A percentile compares a stretch with the other conserved stretches of the same genome.
Conservation (phyloP, 2,888 invertebrate genomes). For the Cecidostiba fungosa region DNA sequence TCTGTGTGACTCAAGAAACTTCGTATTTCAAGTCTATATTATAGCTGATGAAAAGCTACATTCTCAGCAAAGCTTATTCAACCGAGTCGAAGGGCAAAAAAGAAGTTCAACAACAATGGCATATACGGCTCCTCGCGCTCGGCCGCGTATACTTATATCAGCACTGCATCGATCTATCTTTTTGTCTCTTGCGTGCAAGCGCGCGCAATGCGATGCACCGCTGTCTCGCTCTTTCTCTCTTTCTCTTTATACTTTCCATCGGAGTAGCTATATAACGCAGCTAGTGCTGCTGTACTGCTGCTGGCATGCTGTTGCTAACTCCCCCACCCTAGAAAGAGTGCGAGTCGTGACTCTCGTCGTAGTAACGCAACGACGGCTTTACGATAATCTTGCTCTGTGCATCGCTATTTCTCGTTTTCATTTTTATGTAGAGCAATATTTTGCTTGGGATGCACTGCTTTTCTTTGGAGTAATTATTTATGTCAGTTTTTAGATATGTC, state of each 20-base stretch:
- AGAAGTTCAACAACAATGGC: not conserved
- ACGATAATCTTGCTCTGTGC: conserved; percentile 33
- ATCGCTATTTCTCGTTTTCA: not conserved
- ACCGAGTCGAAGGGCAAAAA: not conserved
- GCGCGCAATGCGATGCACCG: conserved; percentile 26
- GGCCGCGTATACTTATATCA: not conserved
- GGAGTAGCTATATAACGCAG: not conserved
- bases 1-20: not conserved
- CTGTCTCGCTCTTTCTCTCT: conserved; percentile 24
- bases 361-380: conserved; percentile 24
- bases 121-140: not conserved
- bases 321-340: conserved; percentile 36
- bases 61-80: not conserved
- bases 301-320: conserved; percentile 38
- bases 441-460: not conserved
- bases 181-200: not conserved
- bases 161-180: conserved; percentile 34
- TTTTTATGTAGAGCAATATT: not conserved
- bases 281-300: conserved; percentile 1
- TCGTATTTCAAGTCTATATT: not conserved
- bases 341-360: conserved; percentile 27
- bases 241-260: not conserved
- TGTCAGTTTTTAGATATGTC: no score
- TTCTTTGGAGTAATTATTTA: not conserved
- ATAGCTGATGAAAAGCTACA: not conserved